Base-by-base conservation (phyloP, 2,797 vertebrate genomes). In the Telmatherina bonti region DNA sequence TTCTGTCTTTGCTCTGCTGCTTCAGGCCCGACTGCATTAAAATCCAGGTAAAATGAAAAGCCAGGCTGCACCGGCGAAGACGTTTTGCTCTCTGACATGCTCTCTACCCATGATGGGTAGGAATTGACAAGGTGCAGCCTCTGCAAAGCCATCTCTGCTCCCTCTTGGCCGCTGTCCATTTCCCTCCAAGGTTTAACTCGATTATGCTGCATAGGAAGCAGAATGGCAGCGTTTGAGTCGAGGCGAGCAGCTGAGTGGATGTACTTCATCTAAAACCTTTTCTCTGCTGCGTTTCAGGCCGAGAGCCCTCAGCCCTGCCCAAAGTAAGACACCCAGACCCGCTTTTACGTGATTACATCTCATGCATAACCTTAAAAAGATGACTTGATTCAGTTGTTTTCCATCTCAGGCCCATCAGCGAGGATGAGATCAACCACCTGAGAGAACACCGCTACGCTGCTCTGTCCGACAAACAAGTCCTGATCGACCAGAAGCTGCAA, bases 381-480 rank as follows among this genome's bases (percentile, higher is more conserved):
- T 22, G 58, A 1, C 53, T 57, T 18, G 4, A 5, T 52, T 12
- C 8, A 4, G 5, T 26, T 7, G 8, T 3, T 1, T 5, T 31
- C 30, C 18, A 2, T 61, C 16, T 57, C n/a, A 99, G 98, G 79
- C 96, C 97, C 67, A 95, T 99, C 86, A 97, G 92, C 7, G 96
- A 99, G 57, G 98, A 99, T 81, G 98, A 99, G 94, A 94, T 99
- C 62, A 82, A 84, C 65, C 94, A 97, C 90, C 92, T 99, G 72
- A 96, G 89, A 75, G 95, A 96, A 1, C 96, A 95, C 24, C 94
- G 92, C 81, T 99, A 98, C 8, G 82, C 95, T 63, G 96, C 96
- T 20, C 96, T 99, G 83, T 92, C 95, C 49, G 95, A 97, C 81
- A 94, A 95, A 61, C 98, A 99, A 92, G 90, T 86, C 70, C 75